Evolutionary conservation across 2,113 vertebrate genomes (phyloP), one percentile per base, ranked within the genome.

Genomic region (Ammospiza caudacuta): DNA sequence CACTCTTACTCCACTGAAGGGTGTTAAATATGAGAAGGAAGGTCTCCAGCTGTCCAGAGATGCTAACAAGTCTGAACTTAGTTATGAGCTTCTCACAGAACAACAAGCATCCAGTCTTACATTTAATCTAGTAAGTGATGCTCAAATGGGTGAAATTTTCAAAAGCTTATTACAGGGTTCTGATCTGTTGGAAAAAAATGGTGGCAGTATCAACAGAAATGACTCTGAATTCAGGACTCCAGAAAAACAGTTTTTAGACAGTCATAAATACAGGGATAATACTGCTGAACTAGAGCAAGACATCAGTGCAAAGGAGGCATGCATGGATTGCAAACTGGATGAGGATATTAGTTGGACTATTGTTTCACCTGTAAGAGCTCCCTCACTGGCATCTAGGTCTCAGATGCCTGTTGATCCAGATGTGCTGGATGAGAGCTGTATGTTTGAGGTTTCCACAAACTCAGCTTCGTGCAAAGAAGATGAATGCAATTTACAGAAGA

Each of bases 61-160:
- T 28, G 76, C 98, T 28, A 98, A 98, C 86, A 99, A 98, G 93
- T 89, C 98, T 15, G 99, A 99, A 97, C 98, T 97, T 55, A 82
- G 94, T 94, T 98, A 98, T 22, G 98, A 99, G 72, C 98, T 99
- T 57, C 99, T 99, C 46, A 99, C 99, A 9, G 99, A 99, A 46
- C 99, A 99, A 28, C 99, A 99, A 80, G 97, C 99, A 0, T 99
- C 99, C 76, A 99, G 98, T 95, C 98, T 99, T 58, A 99, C 99
- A 0, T 99, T 99, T 96, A 99, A 99, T 97, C 97, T 99, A 78
- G 99, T 99, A 8, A 98, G 98, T 74, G 99, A 99, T 97, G 98
- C 99, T 90, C 99, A 99, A 72, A 99, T 99, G 99, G 99, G 99
- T 80, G 99, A 99, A 81, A 99, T 99, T 94, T 99, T 99, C 96